Evolutionary conservation across 2,797 vertebrate genomes (phyloP), one percentile per base, ranked within the genome.

Genomic region (Channallabes apus): DNA sequence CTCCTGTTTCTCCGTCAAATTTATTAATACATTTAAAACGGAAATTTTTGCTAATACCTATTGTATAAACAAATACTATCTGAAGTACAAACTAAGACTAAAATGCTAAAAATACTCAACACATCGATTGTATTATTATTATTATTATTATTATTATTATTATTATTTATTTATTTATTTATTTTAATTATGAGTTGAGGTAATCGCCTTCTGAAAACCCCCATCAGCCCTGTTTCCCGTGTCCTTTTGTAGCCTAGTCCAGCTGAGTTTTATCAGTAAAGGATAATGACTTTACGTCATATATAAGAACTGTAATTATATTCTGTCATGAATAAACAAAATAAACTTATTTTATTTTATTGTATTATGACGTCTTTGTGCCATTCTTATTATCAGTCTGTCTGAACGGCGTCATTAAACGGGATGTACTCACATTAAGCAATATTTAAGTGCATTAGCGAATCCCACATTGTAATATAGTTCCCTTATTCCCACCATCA

Each of bases 191-290:
- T 46, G 17, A 58, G 8, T 17, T 9, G 9, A 12, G n/a, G n/a
- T 20, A 20, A 3, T 9, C 2, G n/a, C 56, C 27, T 72, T 2
- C 38, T 46, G 69, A 72, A 27, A 64, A n/a, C 0, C 46, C 2
- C 8, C 72, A 29, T 8, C 68, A 71, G 20, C 12, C 11, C 11
- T n/a, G 72, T 54, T 73, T 35, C 29, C 29, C 2, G 56, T 77
- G 56, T 59, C 56, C 11, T 35, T 38, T 5, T 35, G 56, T 18
- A 71, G 7, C 8, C 84, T 89, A 90, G 94, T 86, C 69, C 92
- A 91, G 95, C 97, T 97, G 98, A 99, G 97, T 98, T 98, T 96
- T 98, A 97, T 98, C 97, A 97, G 97, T 97, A 95, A 65, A 65
- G 69, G 64, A 86, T 89, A 90, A 51, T 85, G 93, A 92, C 92